Evolutionary conservation across 2,797 vertebrate species (phyloP).

Genomic region (Pangasius djambal): DNA sequence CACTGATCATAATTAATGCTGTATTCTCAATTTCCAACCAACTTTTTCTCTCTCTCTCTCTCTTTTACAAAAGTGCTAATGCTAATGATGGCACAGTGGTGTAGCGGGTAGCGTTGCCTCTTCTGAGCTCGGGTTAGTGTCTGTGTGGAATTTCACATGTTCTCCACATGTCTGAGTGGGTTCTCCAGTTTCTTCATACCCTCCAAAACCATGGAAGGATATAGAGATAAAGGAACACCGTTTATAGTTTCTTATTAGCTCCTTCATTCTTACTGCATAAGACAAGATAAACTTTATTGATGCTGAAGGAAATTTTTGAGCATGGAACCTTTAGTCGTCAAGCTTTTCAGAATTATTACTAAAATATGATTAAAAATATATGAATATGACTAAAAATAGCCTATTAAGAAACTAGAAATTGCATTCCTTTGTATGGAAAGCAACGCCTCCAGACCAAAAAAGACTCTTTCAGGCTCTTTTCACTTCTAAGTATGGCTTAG

Average conservation of each 20-base stretch:
- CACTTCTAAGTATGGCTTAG: neutral
- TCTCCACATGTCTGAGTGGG: neutral
- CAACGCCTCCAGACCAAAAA: too few species aligned
- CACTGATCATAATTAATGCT: constrained; percentile 9
- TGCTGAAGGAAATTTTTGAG: neutral
- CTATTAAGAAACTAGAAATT: neutral
- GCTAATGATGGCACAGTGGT: neutral
- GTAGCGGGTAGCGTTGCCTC: neutral
- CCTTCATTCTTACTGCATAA: neutral
- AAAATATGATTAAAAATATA: neutral
- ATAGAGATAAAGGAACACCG: neutral
- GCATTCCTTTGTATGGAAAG: neutral
- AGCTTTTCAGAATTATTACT: neutral
- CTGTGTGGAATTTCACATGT: neutral
- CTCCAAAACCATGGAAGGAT: neutral
- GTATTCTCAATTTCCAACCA: neutral
- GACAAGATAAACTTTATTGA: neutral
- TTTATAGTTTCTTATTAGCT: neutral
- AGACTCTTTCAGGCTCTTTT: neutral
- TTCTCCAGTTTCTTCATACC: neutral
- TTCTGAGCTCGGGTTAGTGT: neutral
- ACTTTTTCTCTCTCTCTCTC: too few species aligned
- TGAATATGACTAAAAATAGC: too few species aligned
- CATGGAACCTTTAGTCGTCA: neutral
- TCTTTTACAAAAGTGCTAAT: neutral